Evolutionary conservation across 2,113 vertebrate species (phyloP).

Genomic region (Leiothrix lutea): DNA sequence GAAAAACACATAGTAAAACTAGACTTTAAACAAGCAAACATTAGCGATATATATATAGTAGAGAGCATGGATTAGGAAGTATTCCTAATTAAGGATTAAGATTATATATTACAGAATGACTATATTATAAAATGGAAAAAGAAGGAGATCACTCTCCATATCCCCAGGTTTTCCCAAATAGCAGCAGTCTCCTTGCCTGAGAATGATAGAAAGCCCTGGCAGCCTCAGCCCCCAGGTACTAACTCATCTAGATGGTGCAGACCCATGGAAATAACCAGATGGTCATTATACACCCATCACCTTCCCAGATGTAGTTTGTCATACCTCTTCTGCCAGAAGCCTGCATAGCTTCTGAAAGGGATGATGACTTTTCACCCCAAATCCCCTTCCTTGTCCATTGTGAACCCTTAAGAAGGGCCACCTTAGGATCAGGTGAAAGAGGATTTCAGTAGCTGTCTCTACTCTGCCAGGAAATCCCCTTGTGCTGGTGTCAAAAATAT

Average conservation of each 20-base stretch:
- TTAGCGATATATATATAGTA: not conserved
- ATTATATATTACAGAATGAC: not conserved
- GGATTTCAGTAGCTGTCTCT: not conserved
- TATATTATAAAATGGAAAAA: not conserved
- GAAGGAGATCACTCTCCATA: not conserved
- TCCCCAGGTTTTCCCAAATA: not conserved
- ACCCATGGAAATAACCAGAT: not conserved
- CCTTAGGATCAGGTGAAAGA: not conserved
- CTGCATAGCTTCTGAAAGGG: not conserved
- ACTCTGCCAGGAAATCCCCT: not conserved
- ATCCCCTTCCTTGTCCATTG: not conserved
- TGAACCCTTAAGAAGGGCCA: not conserved
- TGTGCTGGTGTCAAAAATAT: not conserved
- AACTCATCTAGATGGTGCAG: not conserved
- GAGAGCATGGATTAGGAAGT: not conserved
- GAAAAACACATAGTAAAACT: not conserved
- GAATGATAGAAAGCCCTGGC: not conserved
- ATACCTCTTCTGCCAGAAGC: not conserved
- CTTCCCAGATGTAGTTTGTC: not conserved
- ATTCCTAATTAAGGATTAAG: not conserved
- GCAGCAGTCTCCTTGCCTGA: not conserved
- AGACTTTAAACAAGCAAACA: not conserved
- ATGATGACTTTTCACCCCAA: not conserved
- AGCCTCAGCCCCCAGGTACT: not conserved
- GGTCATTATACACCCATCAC: accelerated